Base-by-base conservation (phyloP, 2,113 vertebrate genomes). In the Nibea albiflora region DNA sequence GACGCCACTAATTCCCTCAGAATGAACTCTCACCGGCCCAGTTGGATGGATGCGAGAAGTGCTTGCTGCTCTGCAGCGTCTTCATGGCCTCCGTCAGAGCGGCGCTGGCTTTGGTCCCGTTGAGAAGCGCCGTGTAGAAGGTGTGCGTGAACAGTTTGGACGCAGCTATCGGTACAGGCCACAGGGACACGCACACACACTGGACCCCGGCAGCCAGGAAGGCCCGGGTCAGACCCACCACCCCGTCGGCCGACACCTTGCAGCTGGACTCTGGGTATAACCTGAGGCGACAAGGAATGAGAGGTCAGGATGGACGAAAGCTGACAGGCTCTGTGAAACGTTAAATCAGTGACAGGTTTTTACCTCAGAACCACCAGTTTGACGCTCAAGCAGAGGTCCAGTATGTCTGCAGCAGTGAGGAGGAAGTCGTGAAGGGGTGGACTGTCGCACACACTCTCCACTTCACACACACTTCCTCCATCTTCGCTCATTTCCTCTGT, bases 71-170 rank as follows among this genome's bases (percentile, higher is more conserved):
- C 93, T 98, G 98, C 15, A 99, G 95, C 0, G 78, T 94, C 90
- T 96, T 99, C 98, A 99, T 99, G 14, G 97, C 98, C 77, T 98
- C 98, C 0, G 94, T 96, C 0, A 99, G 96, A 4, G 98, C 97
- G 0, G 94, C 94, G 0, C 98, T 98, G 93, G 97, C 96, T 79
- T 97, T 97, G 86, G 96, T 95, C n/a, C 98, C 97, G 0, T 94
- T 96, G 9, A 98, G 94, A 6, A 99, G 96, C 2, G 97, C 95
- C 0, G 95, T 95, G 87, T 99, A 99, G 94, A 99, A 97, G 60
- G 95, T 94, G 0, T 97, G 97, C 14, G 96, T 95, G 83, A 99
- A 98, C 92, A 97, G 94, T 85, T 98, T 98, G 93, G 97, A 97
- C 72, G 98, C 97, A 0, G 96, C 96, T 19, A 96, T 88, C 0